Percentiles rank a stretch among this genome's conserved stretches.
These are phyloP conservation scores for Xylocampa areola DNA, from an alignment of 2,888 invertebrate species.

Conservation along the genomic window DNA sequence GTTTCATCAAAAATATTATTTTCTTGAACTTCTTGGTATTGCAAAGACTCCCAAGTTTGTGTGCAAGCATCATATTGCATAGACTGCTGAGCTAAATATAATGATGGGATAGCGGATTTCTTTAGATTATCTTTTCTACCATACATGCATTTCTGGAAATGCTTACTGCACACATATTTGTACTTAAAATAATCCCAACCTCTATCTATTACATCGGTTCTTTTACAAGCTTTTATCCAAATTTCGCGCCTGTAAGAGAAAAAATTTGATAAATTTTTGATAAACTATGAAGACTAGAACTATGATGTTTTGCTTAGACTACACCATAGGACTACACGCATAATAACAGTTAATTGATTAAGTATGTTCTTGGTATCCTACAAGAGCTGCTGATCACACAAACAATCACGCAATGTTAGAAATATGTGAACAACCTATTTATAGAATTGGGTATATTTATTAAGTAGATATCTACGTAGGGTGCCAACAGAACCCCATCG, in stretches of 20 bases:
- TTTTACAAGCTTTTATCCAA: slow-evolving; percentile 22
- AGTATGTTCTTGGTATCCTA: too few species aligned
- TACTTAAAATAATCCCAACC: slow-evolving; percentile 20
- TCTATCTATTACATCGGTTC: slow-evolving; percentile 19
- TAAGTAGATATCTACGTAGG: too few species aligned
- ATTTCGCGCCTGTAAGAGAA: slow-evolving; percentile 26
- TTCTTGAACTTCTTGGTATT: neutral
- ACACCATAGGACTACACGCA: too few species aligned
- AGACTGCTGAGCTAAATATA: slow-evolving; percentile 18
- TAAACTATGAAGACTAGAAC: too few species aligned
- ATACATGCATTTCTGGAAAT: slow-evolving; percentile 23
- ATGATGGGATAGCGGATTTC: slow-evolving; percentile 21
- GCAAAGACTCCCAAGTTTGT: slow-evolving; percentile 7
- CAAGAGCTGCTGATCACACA: too few species aligned
- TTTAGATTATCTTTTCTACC: slow-evolving; percentile 1
- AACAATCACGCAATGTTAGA: too few species aligned
- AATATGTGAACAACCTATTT: too few species aligned
- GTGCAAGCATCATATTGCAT: slow-evolving; percentile 16
- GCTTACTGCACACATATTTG: slow-evolving; percentile 20
- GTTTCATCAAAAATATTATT: neutral
- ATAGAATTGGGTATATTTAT: too few species aligned
- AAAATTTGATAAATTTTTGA: neutral
- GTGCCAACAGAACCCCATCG: too few species aligned
- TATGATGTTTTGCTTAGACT: too few species aligned
- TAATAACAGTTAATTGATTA: too few species aligned